Evolutionary conservation across 1,140 invertebrate genomes (phyloP).

Genomic region (Rhopalosiphum maidis): DNA sequence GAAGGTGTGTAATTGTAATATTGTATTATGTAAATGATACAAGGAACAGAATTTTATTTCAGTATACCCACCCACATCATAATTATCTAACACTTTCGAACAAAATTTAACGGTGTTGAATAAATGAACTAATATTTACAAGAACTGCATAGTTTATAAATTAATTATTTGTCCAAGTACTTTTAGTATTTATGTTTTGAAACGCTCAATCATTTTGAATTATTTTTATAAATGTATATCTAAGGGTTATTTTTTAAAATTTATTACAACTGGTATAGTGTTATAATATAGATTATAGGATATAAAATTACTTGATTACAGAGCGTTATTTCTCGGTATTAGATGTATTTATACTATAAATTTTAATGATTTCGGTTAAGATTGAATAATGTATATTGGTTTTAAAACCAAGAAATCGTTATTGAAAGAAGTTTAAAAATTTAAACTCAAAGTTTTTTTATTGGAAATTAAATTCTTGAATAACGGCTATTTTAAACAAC

Average conservation of each 20-base stretch:
- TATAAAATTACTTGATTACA: not conserved
- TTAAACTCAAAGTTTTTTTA: not conserved
- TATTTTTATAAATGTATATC: not conserved
- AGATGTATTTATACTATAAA: not conserved
- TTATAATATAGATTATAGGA: too few species aligned
- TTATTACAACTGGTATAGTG: not conserved
- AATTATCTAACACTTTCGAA: not conserved
- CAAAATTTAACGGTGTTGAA: not conserved
- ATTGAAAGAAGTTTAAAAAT: not conserved
- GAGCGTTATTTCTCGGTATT: not conserved
- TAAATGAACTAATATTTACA: not conserved
- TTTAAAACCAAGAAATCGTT: not conserved
- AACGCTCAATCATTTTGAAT: not conserved
- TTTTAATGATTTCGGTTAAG: not conserved
- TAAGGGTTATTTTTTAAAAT: not conserved
- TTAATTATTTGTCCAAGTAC: not conserved
- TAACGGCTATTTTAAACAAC: not conserved
- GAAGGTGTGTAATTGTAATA: not conserved
- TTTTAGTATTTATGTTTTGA: not conserved
- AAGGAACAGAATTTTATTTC: not conserved
- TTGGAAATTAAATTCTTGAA: not conserved
- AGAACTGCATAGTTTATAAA: not conserved
- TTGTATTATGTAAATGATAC: not conserved
- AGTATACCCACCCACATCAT: not conserved
- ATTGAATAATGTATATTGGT: too few species aligned